phyloP scores from a whole-genome alignment of 2,888 invertebrate genomes.

The Troilus luridus region DNA sequence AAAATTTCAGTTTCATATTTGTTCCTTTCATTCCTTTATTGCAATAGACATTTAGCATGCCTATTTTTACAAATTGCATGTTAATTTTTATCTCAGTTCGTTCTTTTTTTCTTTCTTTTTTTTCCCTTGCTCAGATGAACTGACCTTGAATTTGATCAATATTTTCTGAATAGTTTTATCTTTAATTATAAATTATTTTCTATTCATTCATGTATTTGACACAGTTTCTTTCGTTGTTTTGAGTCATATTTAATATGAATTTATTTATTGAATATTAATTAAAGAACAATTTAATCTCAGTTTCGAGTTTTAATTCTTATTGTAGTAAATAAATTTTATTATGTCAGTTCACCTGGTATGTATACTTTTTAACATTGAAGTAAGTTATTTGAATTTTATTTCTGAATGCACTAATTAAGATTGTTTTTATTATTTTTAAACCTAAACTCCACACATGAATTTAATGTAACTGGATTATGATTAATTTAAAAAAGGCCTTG shows the following conservation, averaged over 20 bases:
- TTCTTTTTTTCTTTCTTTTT: constrained; percentile 32
- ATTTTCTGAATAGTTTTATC: background rate
- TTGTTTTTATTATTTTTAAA: background rate
- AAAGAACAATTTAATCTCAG: background rate
- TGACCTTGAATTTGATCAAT: constrained; percentile 52
- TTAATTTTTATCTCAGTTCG: background rate
- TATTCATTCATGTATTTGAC: background rate
- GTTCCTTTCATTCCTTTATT: constrained; percentile 51
- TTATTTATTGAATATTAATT: background rate
- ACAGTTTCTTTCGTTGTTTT: background rate
- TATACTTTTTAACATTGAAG: background rate
- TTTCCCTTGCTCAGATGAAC: constrained; percentile 52
- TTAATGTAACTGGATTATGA: background rate
- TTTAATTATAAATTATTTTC: background rate
- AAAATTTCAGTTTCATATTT: background rate
- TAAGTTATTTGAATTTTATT: constrained; percentile 17
- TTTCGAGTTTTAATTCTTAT: background rate
- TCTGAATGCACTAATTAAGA: constrained; percentile 1
- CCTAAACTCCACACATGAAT: constrained; percentile 37
- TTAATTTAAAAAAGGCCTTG: background rate
- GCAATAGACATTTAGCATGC: constrained; percentile 29
- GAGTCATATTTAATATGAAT: background rate
- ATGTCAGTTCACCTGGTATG: constrained; percentile 42
- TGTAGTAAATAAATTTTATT: background rate
- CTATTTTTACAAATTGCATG: constrained; percentile 51